Percentiles rank a stretch among this genome's conserved stretches.
These are phyloP conservation scores for Grapholita molesta DNA, from an alignment of 1,140 invertebrate genomes.

Conservation along the genomic window DNA sequence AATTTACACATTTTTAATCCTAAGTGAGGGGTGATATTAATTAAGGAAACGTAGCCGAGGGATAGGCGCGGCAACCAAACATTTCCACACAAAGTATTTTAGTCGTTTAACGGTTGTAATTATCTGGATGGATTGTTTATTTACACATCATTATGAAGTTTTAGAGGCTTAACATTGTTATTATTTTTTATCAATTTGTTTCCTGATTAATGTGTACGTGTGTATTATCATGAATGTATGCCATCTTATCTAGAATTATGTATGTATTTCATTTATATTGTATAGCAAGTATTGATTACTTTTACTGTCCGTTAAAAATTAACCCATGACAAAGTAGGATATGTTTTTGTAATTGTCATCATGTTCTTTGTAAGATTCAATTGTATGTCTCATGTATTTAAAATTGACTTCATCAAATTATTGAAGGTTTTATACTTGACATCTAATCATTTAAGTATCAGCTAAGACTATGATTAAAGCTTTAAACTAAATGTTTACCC, in stretches of 20 bases:
- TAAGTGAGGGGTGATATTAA: slow-evolving; percentile 6
- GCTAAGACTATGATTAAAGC: background rate
- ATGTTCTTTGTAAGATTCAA: slow-evolving; percentile 6
- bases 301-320: slow-evolving; percentile 4
- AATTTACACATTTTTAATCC: background rate
- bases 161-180: slow-evolving; percentile 16
- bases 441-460: background rate
- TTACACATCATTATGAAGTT: slow-evolving; percentile 9
- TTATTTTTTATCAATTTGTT: slow-evolving; percentile 7
- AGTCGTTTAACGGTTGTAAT: background rate
- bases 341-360: background rate
- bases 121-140: slow-evolving; percentile 3
- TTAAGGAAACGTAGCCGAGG: background rate
- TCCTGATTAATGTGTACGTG: slow-evolving; percentile 15
- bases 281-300: background rate
- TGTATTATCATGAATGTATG: background rate
- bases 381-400: background rate
- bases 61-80: background rate
- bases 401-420: background rate
- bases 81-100: slow-evolving; percentile 1
- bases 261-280: background rate
- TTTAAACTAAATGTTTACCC: background rate
- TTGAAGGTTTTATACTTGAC: slow-evolving; percentile 2
- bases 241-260: background rate
- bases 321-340: slow-evolving; percentile 11